Evolutionary conservation across 2,113 vertebrate genomes (phyloP).

Genomic region (Cochlearius cochlearius): DNA sequence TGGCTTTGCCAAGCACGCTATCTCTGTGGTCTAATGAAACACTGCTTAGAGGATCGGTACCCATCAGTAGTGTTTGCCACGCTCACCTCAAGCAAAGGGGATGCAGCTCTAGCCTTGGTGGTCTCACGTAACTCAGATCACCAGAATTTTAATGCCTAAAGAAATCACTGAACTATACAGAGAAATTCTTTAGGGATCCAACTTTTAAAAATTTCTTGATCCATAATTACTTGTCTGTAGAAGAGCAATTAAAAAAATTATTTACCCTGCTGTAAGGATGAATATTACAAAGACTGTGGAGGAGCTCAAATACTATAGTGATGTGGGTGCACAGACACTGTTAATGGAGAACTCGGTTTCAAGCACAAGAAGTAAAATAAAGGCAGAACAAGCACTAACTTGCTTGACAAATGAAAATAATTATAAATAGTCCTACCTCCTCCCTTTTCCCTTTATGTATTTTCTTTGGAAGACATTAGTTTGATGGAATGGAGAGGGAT

Average conservation of each 20-base stretch:
- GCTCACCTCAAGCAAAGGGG: neutral
- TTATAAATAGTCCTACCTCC: constrained; percentile 1
- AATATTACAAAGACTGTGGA: neutral
- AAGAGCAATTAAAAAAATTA: neutral
- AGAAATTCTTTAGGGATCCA: neutral
- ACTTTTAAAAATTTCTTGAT: neutral
- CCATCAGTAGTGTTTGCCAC: too few species aligned
- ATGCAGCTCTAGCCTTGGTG: neutral
- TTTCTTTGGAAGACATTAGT: constrained; percentile 25
- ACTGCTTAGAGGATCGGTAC: neutral
- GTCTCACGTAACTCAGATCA: neutral
- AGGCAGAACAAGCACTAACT: neutral
- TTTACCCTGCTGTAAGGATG: neutral
- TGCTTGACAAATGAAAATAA: constrained; percentile 38
- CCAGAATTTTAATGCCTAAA: neutral
- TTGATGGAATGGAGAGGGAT: constrained; percentile 24
- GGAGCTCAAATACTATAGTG: neutral
- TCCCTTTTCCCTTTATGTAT: constrained; percentile 19
- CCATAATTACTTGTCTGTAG: neutral
- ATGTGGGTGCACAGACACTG: too few species aligned
- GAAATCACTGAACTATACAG: neutral
- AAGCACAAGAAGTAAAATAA: neutral
- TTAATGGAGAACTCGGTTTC: neutral
- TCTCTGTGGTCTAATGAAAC: neutral
- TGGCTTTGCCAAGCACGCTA: neutral